Conservation (phyloP, 2,797 vertebrate species). For the Halcyon leucocephala region DNA sequence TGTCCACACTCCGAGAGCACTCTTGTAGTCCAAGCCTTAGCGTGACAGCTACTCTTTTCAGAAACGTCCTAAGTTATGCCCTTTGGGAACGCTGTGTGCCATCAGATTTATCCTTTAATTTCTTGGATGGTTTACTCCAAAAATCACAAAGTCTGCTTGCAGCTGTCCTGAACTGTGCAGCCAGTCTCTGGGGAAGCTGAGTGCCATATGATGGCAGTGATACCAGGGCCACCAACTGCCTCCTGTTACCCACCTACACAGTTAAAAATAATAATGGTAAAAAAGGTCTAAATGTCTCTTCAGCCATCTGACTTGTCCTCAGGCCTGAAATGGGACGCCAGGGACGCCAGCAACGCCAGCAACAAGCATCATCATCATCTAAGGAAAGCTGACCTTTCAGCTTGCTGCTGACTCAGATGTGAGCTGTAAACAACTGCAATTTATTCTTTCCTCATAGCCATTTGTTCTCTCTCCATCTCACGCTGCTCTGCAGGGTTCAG, state of each 20-base stretch:
- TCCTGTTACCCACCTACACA: slow-evolving; percentile 17
- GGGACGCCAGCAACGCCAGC: not conserved
- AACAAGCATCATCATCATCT: not conserved
- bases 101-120: not conserved
- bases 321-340: slow-evolving; percentile 8
- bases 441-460: not conserved
- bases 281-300: not conserved
- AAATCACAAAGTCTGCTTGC: not conserved
- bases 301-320: slow-evolving; percentile 8
- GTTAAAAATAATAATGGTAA: slow-evolving; percentile 35
- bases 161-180: not conserved
- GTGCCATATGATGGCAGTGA: not conserved
- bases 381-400: slow-evolving; percentile 1
- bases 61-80: not conserved
- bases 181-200: not conserved
- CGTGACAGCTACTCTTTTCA: not conserved
- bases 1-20: not conserved
- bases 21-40: not conserved
- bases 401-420: not conserved
- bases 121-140: not conserved
- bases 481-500: not conserved
- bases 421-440: slow-evolving; percentile 43
- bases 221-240: not conserved
- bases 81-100: not conserved
- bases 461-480: not conserved